Percentiles rank a stretch among this genome's conserved stretches.
Conservation (phyloP, 2,888 invertebrate genomes). For the Pandemis corylana region DNA sequence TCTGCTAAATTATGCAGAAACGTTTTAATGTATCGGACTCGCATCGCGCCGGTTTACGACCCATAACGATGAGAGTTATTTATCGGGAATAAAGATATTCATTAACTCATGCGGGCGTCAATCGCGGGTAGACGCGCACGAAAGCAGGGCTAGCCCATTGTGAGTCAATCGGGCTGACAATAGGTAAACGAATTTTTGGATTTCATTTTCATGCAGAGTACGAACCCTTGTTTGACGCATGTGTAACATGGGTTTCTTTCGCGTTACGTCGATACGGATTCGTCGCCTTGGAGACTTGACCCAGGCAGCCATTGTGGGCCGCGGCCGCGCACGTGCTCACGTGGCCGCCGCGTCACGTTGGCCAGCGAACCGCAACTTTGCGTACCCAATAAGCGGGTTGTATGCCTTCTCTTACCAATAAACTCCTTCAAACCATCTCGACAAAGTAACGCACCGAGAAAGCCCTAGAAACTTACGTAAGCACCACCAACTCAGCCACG, state of each 20-base stretch:
- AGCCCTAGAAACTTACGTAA: conserved; percentile 66
- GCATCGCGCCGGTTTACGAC: conserved; percentile 67
- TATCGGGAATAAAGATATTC: conserved; percentile 64
- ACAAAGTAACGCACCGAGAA: conserved; percentile 69
- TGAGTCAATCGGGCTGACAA: conserved; percentile 3
- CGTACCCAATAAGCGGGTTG: conserved; percentile 45
- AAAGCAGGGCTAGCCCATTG: not conserved
- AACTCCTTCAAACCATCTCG: conserved; percentile 61
- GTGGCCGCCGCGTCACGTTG: conserved; percentile 59
- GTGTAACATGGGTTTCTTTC: conserved; percentile 19
- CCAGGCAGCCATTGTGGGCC: conserved; percentile 44
- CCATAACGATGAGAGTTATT: conserved; percentile 66
- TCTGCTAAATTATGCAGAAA: conserved; percentile 71
- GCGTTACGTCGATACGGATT: conserved; percentile 32
- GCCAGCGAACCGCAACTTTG: conserved; percentile 44
- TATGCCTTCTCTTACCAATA: conserved; percentile 67
- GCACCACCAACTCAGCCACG: conserved; percentile 52
- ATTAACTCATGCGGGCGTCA: conserved; percentile 66
- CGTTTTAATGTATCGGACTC: conserved; percentile 70
- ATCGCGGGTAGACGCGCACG: conserved; percentile 55
- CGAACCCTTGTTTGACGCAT: conserved; percentile 4
- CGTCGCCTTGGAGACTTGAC: conserved; percentile 36
- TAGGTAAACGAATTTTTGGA: not conserved
- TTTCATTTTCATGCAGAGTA: conserved; percentile 17
- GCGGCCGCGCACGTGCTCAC: conserved; percentile 61